Evolutionary conservation across 2,888 invertebrate genomes (phyloP), one percentile per base, ranked within the genome.

Genomic region (Cheiracanthium punctorium): DNA sequence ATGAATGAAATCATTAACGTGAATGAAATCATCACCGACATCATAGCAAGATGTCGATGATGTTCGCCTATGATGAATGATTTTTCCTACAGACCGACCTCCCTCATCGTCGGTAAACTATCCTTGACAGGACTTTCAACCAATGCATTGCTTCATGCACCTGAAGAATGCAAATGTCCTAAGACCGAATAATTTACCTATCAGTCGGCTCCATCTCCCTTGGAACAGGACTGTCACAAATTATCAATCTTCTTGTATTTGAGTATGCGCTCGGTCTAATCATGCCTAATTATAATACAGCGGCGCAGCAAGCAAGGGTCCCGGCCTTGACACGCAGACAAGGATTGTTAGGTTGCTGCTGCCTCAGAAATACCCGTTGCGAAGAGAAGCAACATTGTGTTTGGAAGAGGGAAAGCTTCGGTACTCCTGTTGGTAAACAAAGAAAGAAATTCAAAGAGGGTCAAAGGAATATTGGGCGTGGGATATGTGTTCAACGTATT

Each of bases 281-380:
- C 67, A 73, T 48, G 32, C 14, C 48, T 48, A 80, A 80, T 65
- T 73, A 73, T 43, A 48, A 67, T 67, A 67, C 67, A 30, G 67
- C 67, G 30, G 32, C 30, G 67, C 67, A 67, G 52, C 32, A 43
- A 64, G n/a, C 12, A n/a, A 7, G 17, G 67, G 24, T 74, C 20
- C 1, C 1, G 48, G 14, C 80, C 73, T 80, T 80, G 80, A 80
- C 80, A 74, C 28, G 30, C 17, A 67, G 28, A 14, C 80, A 80
- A 80, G 80, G 80, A 33, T 67, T 20, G 48, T n/a, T n/a, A n/a
- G n/a, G n/a, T 33, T 30, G 67, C 67, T 67, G 67, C 30, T 32
- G 30, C 10, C n/a, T 30, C 7, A 67, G 32, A 30, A 64, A 48
- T 17, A 10, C 43, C 17, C 14, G 37, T 48, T 20, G 24, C 10